Evolutionary conservation across 2,113 vertebrate genomes (phyloP).

Genomic region (Tylochromis polylepis): DNA sequence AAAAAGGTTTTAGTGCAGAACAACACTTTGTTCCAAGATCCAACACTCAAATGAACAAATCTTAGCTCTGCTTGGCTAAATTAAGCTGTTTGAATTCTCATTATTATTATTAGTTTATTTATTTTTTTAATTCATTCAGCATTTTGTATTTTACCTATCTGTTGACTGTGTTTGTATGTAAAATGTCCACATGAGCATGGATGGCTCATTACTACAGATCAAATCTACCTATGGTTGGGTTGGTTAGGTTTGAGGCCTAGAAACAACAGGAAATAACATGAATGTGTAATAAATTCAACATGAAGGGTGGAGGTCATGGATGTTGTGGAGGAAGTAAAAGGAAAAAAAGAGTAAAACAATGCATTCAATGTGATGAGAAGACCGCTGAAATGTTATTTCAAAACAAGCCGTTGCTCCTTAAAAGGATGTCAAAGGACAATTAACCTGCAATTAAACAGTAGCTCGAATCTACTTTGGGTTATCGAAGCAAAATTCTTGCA

Average conservation of each 20-base stretch:
- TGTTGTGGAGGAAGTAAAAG: neutral
- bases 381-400: neutral
- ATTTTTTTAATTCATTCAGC: neutral
- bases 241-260: neutral
- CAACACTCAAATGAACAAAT: accelerated
- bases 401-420: neutral
- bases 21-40: neutral
- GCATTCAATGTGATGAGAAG: neutral
- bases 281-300: neutral
- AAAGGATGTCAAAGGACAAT: neutral
- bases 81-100: accelerated
- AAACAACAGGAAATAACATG: neutral
- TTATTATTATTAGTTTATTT: neutral
- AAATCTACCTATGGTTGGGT: neutral
- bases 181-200: neutral
- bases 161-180: neutral
- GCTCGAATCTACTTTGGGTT: neutral
- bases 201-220: neutral
- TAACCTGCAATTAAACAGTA: neutral
- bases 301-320: neutral
- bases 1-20: accelerated
- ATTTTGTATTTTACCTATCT: neutral
- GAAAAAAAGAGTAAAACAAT: accelerated
- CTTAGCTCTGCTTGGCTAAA: neutral
- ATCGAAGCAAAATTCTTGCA: neutral